Evolutionary conservation across 2,888 invertebrate genomes (phyloP), one percentile per base, ranked within the genome.

Genomic region (Caradrina clavipalpis): DNA sequence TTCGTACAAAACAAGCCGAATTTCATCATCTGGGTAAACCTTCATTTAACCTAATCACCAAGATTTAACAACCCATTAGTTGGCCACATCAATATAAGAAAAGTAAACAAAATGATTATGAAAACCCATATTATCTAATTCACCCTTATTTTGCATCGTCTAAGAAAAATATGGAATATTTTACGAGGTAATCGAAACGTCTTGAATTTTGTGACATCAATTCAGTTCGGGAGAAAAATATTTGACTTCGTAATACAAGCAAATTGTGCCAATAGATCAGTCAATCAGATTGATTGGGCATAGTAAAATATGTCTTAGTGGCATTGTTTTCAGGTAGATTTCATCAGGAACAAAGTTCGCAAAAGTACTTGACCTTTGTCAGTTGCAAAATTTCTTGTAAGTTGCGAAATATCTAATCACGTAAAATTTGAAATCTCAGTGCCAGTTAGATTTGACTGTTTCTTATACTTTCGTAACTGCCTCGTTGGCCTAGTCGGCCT

Each of bases 11-110:
- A 26, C 50, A 15, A 42, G 22, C 10, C 26, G 21, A 51, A 68
- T 57, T 53, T 35, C 71, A 21, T 76, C 76, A 73, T 73, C 19
- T 42, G 22, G 57, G 57, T 49, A 35, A 56, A 76, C 22, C 53
- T 58, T 42, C 17, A 39, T 49, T 49, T 22, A 68, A 47, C 19
- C 68, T 35, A n/a, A 76, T 76, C 56, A 39, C 49, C 19, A 15
- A 31, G 7, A 58, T 50, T n/a, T 42, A 68, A 31, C 67, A 22
- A 19, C 10, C 49, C 7, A 57, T 55, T 72, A 72, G 69, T 76
- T 58, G 26, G 6, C 15, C 56, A 17, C 15, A 10, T 50, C 11
- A 26, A 10, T 26, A 54, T 49, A 42, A 42, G n/a, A 76, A 54
- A 54, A 49, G 22, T 59, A 73, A 69, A 69, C 70, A 69, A 50